Evolutionary conservation across 2,888 invertebrate species (phyloP).

Genomic region (Pammene fasciana): DNA sequence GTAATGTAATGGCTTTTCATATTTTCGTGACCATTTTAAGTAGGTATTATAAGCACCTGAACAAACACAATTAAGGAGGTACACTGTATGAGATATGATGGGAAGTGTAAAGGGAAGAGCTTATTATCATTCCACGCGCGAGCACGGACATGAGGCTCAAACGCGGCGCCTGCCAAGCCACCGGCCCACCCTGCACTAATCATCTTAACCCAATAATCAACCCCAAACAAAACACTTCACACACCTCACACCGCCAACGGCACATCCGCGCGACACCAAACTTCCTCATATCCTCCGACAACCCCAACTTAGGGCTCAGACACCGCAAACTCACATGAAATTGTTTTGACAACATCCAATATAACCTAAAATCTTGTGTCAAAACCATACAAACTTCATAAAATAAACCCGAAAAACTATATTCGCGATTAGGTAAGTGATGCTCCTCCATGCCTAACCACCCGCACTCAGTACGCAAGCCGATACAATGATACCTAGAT

Average conservation of each 20-base stretch:
- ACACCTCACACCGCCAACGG: slow-evolving; percentile 11
- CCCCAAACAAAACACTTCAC: slow-evolving; percentile 15
- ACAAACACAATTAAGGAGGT: slow-evolving; percentile 6
- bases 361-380: slow-evolving; percentile 82
- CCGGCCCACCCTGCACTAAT: slow-evolving; percentile 16
- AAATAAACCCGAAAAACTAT: slow-evolving; percentile 60
- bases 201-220: slow-evolving; percentile 19
- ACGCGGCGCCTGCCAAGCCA: slow-evolving; percentile 10
- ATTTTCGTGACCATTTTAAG: background rate
- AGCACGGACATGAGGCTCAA: slow-evolving; percentile 63
- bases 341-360: slow-evolving; percentile 78
- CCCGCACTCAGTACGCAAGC: slow-evolving; percentile 78
- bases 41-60: slow-evolving; percentile 12
- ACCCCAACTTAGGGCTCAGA: slow-evolving; percentile 19
- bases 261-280: slow-evolving; percentile 3
- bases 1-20: slow-evolving; percentile 3
- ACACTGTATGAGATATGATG: slow-evolving; percentile 54
- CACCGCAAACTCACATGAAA: slow-evolving; percentile 46
- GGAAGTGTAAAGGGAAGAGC: slow-evolving; percentile 76
- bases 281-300: slow-evolving; percentile 10
- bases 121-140: slow-evolving; percentile 77
- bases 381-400: slow-evolving; percentile 64
- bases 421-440: slow-evolving; percentile 56
- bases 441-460: slow-evolving; percentile 66
- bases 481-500: slow-evolving; percentile 82